Base-by-base conservation (phyloP, 2,113 vertebrate genomes). In the Brachionichthys hirsutus region DNA sequence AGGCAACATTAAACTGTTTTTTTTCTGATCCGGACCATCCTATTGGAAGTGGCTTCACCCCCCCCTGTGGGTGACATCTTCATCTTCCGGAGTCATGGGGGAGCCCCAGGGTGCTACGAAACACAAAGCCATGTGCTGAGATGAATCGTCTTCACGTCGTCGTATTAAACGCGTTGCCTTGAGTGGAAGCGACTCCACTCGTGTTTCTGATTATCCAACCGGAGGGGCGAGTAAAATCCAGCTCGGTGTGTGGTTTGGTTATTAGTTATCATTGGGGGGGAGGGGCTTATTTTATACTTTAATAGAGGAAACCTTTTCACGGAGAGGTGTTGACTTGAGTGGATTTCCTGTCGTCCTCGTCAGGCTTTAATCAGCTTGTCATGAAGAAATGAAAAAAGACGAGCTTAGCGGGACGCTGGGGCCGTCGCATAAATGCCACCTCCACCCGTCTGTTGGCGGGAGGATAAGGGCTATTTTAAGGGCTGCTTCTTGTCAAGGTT, bases 371-470 rank as follows among this genome's bases (percentile, higher is more conserved):
- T 78, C 77, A 54, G 63, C 54, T 46, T 22, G 45, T 36, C 2
- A 5, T 13, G 44, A 38, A 14, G 55, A 38, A 19, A 17, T 36
- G 16, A 16, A 15, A 61, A 60, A 62, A 52, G 47, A 54, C 9
- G 41, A 65, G 42, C 70, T 73, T 67, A 55, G 78, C 15, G 19
- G 68, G 67, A 73, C 15, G 9, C 13, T 5, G 41, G 50, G 83
- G 77, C 79, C 74, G 83, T 84, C 75, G 70, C 45, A 16, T 9
- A 66, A 76, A 64, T 59, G 78, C 83, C 80, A 65, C 61, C 10
- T n/a, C n/a, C n/a, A n/a, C n/a, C n/a, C n/a, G n/a, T n/a, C n/a
- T n/a, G n/a, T n/a, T n/a, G n/a, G n/a, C n/a, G n/a, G n/a, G n/a
- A n/a, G n/a, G n/a, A n/a, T n/a, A n/a, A n/a, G n/a, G n/a, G n/a